Evolutionary conservation across 2,113 vertebrate genomes (phyloP).

Genomic region (Bubo blakistoni): DNA sequence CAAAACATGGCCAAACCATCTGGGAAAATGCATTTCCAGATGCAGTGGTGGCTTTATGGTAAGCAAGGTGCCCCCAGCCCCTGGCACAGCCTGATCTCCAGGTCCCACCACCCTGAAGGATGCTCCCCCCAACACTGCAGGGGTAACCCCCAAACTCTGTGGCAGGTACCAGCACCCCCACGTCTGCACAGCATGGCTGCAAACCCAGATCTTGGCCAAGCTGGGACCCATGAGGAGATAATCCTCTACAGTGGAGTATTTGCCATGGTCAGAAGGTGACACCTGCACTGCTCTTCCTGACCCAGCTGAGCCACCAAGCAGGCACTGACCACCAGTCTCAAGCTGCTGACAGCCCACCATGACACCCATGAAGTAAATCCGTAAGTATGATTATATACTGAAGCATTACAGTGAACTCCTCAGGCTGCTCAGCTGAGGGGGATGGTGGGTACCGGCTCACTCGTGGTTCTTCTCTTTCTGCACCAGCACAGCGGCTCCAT

Average conservation of each 20-base stretch:
- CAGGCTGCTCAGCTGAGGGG: neutral
- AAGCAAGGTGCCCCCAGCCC: neutral
- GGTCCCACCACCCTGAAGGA: neutral
- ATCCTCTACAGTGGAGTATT: rapidly evolving
- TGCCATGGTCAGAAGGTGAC: neutral
- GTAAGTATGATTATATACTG: neutral
- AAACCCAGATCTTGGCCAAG: neutral
- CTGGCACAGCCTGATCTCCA: neutral
- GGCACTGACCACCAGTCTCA: no score
- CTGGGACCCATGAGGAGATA: neutral
- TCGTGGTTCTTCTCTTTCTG: neutral
- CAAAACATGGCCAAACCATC: neutral
- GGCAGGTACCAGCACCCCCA: neutral
- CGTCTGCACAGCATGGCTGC: neutral
- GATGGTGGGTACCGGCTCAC: neutral
- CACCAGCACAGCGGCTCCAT: neutral
- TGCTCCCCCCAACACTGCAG: neutral
- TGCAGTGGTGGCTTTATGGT: neutral
- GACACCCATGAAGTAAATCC: neutral
- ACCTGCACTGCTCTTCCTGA: neutral
- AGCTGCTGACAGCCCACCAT: neutral
- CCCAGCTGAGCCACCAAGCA: neutral
- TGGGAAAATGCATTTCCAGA: neutral
- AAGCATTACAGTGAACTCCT: neutral
- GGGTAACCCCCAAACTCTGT: neutral